Percentiles rank a stretch among this genome's conserved stretches.
These are phyloP conservation scores for Callithrix jacchus DNA, from an alignment of 2,113 vertebrate species.

Conservation along the genomic window DNA sequence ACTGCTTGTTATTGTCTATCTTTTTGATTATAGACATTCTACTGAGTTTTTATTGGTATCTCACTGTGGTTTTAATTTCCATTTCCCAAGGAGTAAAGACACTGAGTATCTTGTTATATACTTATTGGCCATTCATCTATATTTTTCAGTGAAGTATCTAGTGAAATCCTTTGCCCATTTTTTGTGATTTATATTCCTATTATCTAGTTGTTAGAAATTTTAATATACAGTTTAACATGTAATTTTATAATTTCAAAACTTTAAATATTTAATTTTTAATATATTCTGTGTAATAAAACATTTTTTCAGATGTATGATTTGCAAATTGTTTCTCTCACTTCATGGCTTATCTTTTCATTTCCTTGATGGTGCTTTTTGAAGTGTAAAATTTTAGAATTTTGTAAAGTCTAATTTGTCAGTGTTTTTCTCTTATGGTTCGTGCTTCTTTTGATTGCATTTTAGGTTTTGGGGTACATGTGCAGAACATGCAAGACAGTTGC, in stretches of 20 bases:
- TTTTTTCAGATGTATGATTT: slow-evolving; percentile 9
- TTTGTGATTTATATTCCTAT: neutral
- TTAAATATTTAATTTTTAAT: neutral
- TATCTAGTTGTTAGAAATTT: neutral
- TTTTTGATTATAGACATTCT: neutral
- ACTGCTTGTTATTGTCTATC: neutral
- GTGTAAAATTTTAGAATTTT: neutral
- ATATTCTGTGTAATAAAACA: neutral
- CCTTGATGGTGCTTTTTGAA: neutral
- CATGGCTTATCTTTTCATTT: neutral
- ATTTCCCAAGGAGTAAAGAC: neutral
- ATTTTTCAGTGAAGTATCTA: neutral
- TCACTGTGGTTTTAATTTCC: neutral
- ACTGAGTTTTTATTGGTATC: neutral
- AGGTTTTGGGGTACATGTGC: too few species aligned
- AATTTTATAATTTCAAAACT: too few species aligned
- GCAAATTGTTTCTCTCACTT: neutral
- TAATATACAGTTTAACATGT: neutral
- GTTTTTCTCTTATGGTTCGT: neutral
- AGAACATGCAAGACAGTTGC: too few species aligned
- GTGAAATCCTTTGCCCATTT: neutral
- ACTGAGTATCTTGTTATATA: neutral
- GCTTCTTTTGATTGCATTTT: too few species aligned
- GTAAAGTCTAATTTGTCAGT: neutral
- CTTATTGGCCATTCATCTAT: neutral